Evolutionary conservation across 2,113 vertebrate species (phyloP).

Genomic region (Platycercus adscitus): DNA sequence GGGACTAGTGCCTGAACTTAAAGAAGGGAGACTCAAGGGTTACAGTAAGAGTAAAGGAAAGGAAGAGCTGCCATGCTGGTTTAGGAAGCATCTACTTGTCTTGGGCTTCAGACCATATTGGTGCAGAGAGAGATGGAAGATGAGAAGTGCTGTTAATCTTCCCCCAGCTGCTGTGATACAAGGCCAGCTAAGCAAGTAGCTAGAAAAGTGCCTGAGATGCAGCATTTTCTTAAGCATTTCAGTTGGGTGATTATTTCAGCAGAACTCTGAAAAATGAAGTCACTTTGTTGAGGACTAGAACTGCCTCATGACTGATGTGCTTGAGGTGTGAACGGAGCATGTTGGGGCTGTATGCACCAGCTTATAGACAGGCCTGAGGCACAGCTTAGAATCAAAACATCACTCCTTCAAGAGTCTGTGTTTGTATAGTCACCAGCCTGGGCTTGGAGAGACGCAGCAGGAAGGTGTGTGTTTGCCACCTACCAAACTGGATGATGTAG

Average conservation of each 20-base stretch:
- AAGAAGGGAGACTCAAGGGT: neutral
- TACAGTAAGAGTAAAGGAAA: neutral
- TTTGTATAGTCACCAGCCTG: neutral
- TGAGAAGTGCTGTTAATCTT: neutral
- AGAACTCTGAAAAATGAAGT: neutral
- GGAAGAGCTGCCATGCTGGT: neutral
- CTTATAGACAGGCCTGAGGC: neutral
- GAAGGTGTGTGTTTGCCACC: neutral
- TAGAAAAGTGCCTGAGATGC: neutral
- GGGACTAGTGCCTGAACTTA: neutral
- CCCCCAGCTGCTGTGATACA: neutral
- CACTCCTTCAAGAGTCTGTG: neutral
- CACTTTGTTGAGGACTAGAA: neutral
- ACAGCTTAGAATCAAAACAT: neutral
- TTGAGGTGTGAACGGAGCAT: neutral
- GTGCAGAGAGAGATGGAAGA: neutral
- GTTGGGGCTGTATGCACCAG: neutral
- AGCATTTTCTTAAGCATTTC: neutral
- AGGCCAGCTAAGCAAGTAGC: neutral
- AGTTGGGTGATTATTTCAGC: neutral
- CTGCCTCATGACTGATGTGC: neutral
- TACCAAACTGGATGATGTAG: neutral
- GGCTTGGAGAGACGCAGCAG: neutral
- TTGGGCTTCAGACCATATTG: neutral
- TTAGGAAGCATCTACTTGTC: neutral